Evolutionary conservation across 30 jellyfish, hydroid and myxozoan species (phyloP).

Genomic region (Turritopsis rubra): DNA sequence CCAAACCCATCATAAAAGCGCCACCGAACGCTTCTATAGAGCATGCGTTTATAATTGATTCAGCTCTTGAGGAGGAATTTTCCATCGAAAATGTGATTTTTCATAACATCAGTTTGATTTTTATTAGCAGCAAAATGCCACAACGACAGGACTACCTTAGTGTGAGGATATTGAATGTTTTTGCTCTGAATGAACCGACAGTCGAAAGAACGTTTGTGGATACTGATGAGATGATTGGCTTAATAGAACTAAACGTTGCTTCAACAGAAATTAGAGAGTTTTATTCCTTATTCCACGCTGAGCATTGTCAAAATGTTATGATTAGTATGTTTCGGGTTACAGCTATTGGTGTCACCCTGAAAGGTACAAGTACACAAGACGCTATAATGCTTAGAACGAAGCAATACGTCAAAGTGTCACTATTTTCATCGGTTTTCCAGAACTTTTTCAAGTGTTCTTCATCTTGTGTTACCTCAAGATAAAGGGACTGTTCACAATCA

Average conservation of each 20-base stretch:
- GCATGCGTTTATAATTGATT: not conserved
- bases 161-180: not conserved
- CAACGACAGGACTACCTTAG: not conserved
- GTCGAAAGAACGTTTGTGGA: not conserved
- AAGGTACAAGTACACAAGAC: not conserved
- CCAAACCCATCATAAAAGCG: not conserved
- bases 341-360: not conserved
- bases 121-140: not conserved
- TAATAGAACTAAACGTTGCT: not conserved
- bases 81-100: not conserved
- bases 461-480: not conserved
- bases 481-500: not conserved
- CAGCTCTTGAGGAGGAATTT: not conserved
- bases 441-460: not conserved
- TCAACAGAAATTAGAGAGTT: not conserved
- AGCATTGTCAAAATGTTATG: not conserved
- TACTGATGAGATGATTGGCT: not conserved
- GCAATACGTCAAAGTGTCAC: not conserved
- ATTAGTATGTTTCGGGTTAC: not conserved
- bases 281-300: not conserved
- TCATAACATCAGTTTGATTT: not conserved
- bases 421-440: not conserved
- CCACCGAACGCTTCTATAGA: not conserved
- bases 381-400: not conserved
- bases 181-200: not conserved